Conservation (phyloP, 2,888 invertebrate species). For the Hydropsyche betteni region DNA sequence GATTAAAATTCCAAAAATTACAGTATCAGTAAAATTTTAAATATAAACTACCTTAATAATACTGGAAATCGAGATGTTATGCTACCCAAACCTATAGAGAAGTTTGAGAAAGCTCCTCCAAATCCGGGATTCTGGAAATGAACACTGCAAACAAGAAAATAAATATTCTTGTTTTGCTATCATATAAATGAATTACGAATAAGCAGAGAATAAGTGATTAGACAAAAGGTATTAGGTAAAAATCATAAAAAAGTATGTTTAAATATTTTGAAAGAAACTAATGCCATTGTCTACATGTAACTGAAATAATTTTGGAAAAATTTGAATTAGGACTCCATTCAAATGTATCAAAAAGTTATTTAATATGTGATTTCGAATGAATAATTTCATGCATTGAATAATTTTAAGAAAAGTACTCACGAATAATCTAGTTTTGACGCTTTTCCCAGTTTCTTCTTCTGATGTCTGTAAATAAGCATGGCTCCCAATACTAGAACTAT, state of each 20-base stretch:
- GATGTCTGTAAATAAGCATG: conserved; percentile 15
- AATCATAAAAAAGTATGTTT: neutral
- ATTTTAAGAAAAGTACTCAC: conserved; percentile 3
- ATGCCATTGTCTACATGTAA: neutral
- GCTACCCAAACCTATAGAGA: conserved; percentile 21
- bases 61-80: conserved; percentile 26
- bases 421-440: conserved; percentile 11
- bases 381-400: too few relatives aligned
- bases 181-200: too few relatives aligned
- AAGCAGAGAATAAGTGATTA: too few relatives aligned
- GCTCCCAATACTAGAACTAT: conserved; percentile 3
- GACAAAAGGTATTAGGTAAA: too few relatives aligned
- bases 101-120: conserved; percentile 46
- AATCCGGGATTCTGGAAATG: conserved; percentile 58
- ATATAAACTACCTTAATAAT: conserved; percentile 3
- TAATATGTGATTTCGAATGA: too few relatives aligned
- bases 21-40: neutral
- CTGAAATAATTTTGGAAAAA: too few relatives aligned
- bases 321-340: too few relatives aligned
- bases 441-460: conserved; percentile 22
- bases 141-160: conserved; percentile 51
- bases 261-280: neutral
- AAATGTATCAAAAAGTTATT: too few relatives aligned
- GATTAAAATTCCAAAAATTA: too few relatives aligned
- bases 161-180: neutral